Conservation (phyloP, 2,113 vertebrate genomes). For the Syrrhaptes paradoxus region DNA sequence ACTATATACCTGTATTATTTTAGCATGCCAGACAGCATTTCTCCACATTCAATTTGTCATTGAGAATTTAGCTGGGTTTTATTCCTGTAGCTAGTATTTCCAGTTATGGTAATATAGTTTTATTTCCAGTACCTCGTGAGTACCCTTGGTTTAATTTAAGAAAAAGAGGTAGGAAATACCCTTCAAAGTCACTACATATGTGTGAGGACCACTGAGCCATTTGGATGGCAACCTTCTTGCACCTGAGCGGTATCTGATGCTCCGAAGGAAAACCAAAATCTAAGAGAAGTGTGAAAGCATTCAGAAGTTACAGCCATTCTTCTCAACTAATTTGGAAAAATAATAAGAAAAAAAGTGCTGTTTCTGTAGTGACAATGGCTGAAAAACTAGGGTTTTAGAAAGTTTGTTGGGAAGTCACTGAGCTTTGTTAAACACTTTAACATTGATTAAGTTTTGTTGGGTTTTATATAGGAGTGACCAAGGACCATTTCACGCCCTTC, state of each 20-base stretch:
- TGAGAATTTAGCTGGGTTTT: background rate
- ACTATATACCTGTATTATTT: background rate
- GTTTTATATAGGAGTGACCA: background rate
- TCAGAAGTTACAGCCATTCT: background rate
- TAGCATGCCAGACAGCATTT: background rate
- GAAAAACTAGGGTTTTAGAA: background rate
- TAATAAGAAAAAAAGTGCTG: background rate
- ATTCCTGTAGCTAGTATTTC: background rate
- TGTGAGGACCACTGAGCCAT: background rate
- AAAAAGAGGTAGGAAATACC: background rate
- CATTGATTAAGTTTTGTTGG: background rate
- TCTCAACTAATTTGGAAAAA: background rate
- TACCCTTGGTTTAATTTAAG: background rate
- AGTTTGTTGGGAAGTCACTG: background rate
- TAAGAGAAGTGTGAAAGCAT: fast-evolving
- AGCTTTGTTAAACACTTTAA: background rate
- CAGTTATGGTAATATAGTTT: background rate
- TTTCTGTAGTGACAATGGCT: fast-evolving
- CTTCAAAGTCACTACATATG: background rate
- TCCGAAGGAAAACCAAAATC: background rate
- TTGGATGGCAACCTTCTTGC: background rate
- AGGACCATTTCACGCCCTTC: background rate
- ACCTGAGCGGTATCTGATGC: background rate
- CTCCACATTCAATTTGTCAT: background rate
- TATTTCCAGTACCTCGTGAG: too few relatives aligned